Evolutionary conservation across 2,888 invertebrate species (phyloP), one percentile per base, ranked within the genome.

Genomic region (Aspidiotus destructor): DNA sequence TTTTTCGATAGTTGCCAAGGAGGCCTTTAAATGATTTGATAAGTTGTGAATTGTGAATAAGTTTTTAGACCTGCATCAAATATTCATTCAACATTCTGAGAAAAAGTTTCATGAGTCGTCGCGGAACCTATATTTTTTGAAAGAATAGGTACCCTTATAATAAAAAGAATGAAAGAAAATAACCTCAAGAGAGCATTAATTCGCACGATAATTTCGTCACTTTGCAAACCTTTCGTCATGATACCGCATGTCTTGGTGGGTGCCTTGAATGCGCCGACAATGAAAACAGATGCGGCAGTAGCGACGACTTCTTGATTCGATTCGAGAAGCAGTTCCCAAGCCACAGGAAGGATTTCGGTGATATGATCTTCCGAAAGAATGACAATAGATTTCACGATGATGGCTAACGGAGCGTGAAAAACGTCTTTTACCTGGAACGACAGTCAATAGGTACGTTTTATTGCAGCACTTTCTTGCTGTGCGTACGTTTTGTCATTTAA

Each of bases 281-380:
- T 92, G 76, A 98, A 95, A 16, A 96, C 80, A 0, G 94, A 88
- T 0, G 95, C 92, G 42, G 91, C 89, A 61, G 88, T 84, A 0
- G 91, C 87, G 52, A 89, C 85, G 9, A 92, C 86, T 77, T 92
- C 91, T 73, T 90, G 84, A 76, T 96, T 96, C n/a, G 86, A 84
- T 76, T 99, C 97, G 55, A 98, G 78, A 7, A 99, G 80, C 16
- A 99, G 81, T 75, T 96, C 92, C 99, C 99, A 99, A 0, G 95
- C 92, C 0, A 94, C 89, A 0, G 92, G 90, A 70, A 97, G 84
- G 52, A 94, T 86, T 73, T 94, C 92, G 3, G 86, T 81, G 74
- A 94, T 92, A 74, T 91, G 81, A 60, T 93, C 94, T 75, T 94
- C 94, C 2, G 85, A 82, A 77, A 98, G 82, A 6, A 94, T 87